Conservation (phyloP, 2,797 vertebrate species). For the Pachyuromys duprasi region DNA sequence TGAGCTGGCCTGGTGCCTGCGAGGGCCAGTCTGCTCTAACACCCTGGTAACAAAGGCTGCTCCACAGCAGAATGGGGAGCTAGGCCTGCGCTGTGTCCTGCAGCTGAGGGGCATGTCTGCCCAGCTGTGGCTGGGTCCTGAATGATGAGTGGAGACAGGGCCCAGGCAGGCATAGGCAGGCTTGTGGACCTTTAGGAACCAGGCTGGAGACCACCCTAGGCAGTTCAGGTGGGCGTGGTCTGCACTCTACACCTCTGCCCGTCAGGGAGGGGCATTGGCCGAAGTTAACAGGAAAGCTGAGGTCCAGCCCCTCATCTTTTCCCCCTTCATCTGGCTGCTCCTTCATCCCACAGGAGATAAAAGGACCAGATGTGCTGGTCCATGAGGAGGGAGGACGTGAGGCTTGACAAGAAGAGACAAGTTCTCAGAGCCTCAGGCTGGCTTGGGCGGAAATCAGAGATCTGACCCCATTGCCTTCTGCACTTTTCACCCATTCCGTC, state of each 20-base stretch:
- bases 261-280: not conserved
- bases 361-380: not conserved
- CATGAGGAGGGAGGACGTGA: not conserved
- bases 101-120: not conserved
- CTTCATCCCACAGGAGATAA: not conserved
- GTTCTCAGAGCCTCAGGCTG: not conserved
- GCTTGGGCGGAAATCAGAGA: not conserved
- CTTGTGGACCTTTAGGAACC: not conserved
- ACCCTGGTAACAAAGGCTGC: conserved; percentile 51
- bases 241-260: not conserved
- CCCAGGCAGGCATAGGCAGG: not conserved
- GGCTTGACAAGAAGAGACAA: not conserved
- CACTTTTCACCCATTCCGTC: not conserved
- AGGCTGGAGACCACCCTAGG: not conserved
- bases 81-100: not conserved
- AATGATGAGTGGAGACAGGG: not conserved
- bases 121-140: not conserved
- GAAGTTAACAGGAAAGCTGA: not conserved
- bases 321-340: not conserved
- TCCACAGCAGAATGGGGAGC: not conserved
- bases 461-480: not conserved
- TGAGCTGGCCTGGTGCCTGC: conserved; percentile 75
- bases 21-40: conserved; percentile 61
- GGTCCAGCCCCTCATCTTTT: not conserved
- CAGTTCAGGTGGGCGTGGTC: not conserved